Percentiles rank a stretch among this genome's conserved stretches.
These are phyloP conservation scores for Agrotis ipsilon DNA, from an alignment of 2,888 invertebrate species.

Conservation along the genomic window DNA sequence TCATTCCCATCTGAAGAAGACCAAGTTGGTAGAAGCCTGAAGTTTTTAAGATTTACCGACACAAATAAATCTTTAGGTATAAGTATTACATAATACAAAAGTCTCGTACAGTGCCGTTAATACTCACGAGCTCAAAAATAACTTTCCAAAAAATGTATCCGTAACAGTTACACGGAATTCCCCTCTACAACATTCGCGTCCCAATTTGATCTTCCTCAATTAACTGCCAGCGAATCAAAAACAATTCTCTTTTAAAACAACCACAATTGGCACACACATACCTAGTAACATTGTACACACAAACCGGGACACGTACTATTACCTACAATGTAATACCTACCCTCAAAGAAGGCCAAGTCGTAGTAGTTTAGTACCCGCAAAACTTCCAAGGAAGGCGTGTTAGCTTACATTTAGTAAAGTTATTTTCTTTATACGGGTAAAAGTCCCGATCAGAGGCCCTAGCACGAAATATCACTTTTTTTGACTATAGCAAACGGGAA, in stretches of 20 bases:
- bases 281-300: no score
- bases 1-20: no score
- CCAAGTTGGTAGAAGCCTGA: no score
- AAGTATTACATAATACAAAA: no score
- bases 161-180: conserved; percentile 21
- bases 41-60: no score
- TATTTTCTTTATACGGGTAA: conserved; percentile 50
- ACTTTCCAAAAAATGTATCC: conserved; percentile 1
- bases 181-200: not conserved
- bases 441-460: conserved; percentile 30
- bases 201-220: conserved; percentile 47
- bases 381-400: conserved; percentile 35
- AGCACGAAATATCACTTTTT: no score
- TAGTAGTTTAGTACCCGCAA: conserved; percentile 24
- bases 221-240: conserved; percentile 18
- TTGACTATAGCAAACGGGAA: no score
- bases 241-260: conserved; percentile 13
- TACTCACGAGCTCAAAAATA: no score
- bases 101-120: no score
- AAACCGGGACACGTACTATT: conserved; percentile 16
- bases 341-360: conserved; percentile 7
- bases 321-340: not conserved
- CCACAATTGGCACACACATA: not conserved
- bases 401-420: conserved; percentile 32
- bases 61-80: no score